These are phyloP conservation scores for Cataglyphis cursor DNA, from an alignment of 2,888 invertebrate species.

Conservation along the genomic window DNA sequence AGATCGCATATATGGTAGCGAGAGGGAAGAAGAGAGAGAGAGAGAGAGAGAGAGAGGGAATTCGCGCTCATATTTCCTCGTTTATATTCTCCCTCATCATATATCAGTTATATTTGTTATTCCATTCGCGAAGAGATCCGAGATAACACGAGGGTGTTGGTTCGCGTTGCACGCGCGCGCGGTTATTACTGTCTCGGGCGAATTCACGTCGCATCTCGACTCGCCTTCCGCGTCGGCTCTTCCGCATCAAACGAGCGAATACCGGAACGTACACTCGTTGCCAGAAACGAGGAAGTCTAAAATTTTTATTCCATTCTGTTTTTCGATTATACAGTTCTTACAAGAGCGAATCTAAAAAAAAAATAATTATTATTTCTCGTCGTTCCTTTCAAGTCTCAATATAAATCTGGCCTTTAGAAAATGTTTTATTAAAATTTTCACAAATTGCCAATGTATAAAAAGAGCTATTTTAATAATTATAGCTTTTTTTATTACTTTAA, in stretches of 20 bases:
- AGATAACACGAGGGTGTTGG: slow-evolving; percentile 51
- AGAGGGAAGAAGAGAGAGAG: background rate
- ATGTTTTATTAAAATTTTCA: no score
- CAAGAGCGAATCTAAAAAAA: no score
- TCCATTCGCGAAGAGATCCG: slow-evolving; percentile 39
- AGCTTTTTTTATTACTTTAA: background rate
- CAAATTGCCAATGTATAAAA: no score
- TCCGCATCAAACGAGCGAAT: background rate
- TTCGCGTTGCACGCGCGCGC: slow-evolving; percentile 41
- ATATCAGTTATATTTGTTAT: slow-evolving; percentile 43
- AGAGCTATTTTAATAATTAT: background rate
- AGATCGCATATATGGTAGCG: slow-evolving; percentile 18
- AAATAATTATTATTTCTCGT: background rate
- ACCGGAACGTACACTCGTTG: background rate
- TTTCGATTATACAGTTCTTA: background rate
- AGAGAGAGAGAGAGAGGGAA: slow-evolving; percentile 1
- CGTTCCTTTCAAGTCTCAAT: no score
- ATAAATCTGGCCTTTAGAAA: no score
- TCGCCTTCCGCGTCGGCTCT: slow-evolving; percentile 33
- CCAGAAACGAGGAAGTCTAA: background rate
- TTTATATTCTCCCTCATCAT: background rate
- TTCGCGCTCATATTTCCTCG: slow-evolving; percentile 15
- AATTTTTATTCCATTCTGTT: background rate
- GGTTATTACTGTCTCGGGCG: slow-evolving; percentile 34
- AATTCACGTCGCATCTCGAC: slow-evolving; percentile 41